Evolutionary conservation across 1,140 invertebrate genomes (phyloP).

Genomic region (Anoplophora glabripennis): DNA sequence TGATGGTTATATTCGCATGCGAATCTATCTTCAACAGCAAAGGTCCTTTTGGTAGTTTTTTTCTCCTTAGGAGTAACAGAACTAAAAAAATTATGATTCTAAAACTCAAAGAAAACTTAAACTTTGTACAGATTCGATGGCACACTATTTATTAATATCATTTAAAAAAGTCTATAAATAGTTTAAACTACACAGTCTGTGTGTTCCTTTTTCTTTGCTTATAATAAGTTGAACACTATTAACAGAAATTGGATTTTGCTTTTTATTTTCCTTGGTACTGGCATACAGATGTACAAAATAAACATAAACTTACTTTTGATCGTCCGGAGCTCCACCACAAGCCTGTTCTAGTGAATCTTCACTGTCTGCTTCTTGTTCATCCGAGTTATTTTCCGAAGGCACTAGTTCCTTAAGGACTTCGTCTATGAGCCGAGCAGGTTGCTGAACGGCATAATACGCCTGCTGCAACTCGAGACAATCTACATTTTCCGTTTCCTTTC

Average conservation of each 20-base stretch:
- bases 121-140: no score
- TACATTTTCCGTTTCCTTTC: background rate
- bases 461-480: slow-evolving; percentile 16
- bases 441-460: slow-evolving; percentile 20
- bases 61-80: background rate
- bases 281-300: no score
- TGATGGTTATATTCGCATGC: slow-evolving; percentile 34
- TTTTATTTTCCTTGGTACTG: no score
- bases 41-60: background rate
- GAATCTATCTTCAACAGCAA: slow-evolving; percentile 5
- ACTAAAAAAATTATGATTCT: no score
- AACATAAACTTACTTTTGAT: background rate
- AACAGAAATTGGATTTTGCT: no score
- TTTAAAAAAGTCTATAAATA: no score
- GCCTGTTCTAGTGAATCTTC: background rate
- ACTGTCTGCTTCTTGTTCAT: no score
- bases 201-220: no score
- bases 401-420: slow-evolving; percentile 19
- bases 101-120: no score
- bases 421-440: slow-evolving; percentile 21
- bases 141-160: no score
- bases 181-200: no score
- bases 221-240: no score
- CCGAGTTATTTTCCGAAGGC: background rate
- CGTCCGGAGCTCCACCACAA: background rate